phyloP scores from a whole-genome alignment of 2,113 vertebrate species.

The Tenebrosternarchus preto region DNA sequence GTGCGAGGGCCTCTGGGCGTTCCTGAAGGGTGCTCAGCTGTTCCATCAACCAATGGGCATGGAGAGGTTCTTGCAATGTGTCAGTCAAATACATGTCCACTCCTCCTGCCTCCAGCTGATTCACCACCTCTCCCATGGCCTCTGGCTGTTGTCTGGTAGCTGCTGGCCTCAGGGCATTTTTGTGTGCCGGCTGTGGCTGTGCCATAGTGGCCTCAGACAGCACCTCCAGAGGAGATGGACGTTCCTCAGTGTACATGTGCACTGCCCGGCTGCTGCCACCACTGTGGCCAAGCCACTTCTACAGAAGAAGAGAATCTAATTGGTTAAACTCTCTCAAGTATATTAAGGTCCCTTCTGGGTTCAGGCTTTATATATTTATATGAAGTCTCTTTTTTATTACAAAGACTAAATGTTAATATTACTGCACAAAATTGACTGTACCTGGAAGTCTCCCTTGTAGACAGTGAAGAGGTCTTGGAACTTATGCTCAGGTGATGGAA shows the following conservation, averaged over 20 bases:
- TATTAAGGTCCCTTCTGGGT: too few species aligned
- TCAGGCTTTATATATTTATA: not conserved
- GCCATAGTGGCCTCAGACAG: constrained; percentile 76
- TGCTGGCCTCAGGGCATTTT: constrained; percentile 56
- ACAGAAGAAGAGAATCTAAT: not conserved
- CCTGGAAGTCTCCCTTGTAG: constrained; percentile 85
- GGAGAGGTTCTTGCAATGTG: constrained; percentile 47
- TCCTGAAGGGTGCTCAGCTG: constrained; percentile 60
- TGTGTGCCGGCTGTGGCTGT: constrained; percentile 52
- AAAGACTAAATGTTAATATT: not conserved
- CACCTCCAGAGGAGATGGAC: constrained; percentile 74
- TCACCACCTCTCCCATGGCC: constrained; percentile 26
- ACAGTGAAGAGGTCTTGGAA: constrained; percentile 84
- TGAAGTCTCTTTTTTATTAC: too few species aligned
- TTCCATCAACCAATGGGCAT: constrained; percentile 63
- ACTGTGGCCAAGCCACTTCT: constrained; percentile 83
- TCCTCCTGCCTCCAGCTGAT: constrained; percentile 22
- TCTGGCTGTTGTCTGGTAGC: constrained; percentile 21
- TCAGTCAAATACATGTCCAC: constrained; percentile 27
- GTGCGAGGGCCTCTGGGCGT: constrained; percentile 53
- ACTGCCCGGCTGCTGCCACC: constrained; percentile 71
- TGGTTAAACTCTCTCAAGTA: not conserved
- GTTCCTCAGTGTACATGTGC: constrained; percentile 71
- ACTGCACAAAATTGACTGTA: constrained; percentile 55
- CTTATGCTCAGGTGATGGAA: constrained; percentile 83